A percentile compares a stretch with the other conserved stretches of the same genome.
Conservation (phyloP, 2,113 vertebrate genomes). For the Scartelaos histophorus region DNA sequence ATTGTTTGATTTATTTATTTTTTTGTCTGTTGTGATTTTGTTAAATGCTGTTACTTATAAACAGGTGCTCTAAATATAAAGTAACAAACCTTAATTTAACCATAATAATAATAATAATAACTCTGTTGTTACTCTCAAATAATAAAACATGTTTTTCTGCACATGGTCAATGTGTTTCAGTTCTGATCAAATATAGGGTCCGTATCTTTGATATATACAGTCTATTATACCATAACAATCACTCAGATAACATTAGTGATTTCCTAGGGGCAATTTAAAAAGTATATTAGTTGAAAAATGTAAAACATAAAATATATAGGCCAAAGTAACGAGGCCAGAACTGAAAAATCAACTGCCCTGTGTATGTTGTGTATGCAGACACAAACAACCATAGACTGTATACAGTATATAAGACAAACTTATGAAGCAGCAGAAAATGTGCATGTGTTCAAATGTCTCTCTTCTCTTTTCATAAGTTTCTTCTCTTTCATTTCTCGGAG, state of each 20-base stretch:
- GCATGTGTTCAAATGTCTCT: slow-evolving; percentile 36
- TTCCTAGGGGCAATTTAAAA: too few relatives aligned
- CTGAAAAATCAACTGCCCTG: not conserved
- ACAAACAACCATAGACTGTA: slow-evolving; percentile 11
- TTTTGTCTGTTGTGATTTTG: not conserved
- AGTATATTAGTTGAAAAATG: not conserved
- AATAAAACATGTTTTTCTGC: not conserved
- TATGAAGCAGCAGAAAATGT: slow-evolving; percentile 38
- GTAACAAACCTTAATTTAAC: not conserved
- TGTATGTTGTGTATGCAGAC: slow-evolving; percentile 27
- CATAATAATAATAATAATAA: too few relatives aligned
- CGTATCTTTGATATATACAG: not conserved
- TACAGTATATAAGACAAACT: slow-evolving; percentile 7
- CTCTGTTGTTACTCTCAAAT: too few relatives aligned
- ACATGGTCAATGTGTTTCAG: not conserved
- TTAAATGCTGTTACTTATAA: not conserved
- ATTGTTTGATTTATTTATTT: not conserved
- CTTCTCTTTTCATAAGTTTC: slow-evolving; percentile 62
- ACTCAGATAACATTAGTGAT: too few relatives aligned
- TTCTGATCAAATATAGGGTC: not conserved
- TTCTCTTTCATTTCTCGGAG: slow-evolving; percentile 65
- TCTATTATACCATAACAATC: not conserved
- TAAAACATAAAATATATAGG: not conserved
- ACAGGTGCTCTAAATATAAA: not conserved
- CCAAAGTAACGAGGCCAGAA: not conserved